Percentiles rank a stretch among this genome's conserved stretches.
Evolutionary conservation across 2,797 vertebrate genomes (phyloP).

Genomic region (Lepus oiostolus): DNA sequence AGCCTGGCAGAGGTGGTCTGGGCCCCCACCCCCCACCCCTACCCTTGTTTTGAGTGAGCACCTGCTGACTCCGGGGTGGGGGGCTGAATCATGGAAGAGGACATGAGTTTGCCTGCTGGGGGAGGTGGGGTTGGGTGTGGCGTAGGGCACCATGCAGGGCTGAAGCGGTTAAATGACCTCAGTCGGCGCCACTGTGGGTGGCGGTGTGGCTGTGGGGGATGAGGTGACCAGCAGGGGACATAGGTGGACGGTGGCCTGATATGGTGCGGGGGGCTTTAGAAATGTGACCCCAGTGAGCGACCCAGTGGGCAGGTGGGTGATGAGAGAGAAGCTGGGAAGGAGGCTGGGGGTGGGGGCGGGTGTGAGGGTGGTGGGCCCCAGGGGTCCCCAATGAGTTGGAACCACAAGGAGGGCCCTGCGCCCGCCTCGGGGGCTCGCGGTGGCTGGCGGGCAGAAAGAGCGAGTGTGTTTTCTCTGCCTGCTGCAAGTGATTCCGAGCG

Average conservation of each 20-base stretch:
- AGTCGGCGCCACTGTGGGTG: fast-evolving
- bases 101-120: fast-evolving
- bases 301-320: not conserved
- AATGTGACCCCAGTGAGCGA: not conserved
- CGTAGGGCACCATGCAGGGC: fast-evolving
- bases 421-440: not conserved
- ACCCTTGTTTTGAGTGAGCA: fast-evolving
- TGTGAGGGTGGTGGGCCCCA: no score
- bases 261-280: not conserved
- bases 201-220: not conserved
- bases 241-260: fast-evolving
- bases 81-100: not conserved
- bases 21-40: not conserved
- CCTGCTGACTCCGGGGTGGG: not conserved
- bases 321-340: fast-evolving
- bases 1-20: not conserved
- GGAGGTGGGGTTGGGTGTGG: not conserved
- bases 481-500: conserved; percentile 72
- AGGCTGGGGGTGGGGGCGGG: fast-evolving
- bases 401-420: not conserved
- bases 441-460: not conserved
- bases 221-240: fast-evolving
- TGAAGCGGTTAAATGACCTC: not conserved
- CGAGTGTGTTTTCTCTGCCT: conserved; percentile 65
- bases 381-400: not conserved